Evolutionary conservation across 1,140 invertebrate species (phyloP), one percentile per base, ranked within the genome.

Genomic region (Monomorium pharaonis): DNA sequence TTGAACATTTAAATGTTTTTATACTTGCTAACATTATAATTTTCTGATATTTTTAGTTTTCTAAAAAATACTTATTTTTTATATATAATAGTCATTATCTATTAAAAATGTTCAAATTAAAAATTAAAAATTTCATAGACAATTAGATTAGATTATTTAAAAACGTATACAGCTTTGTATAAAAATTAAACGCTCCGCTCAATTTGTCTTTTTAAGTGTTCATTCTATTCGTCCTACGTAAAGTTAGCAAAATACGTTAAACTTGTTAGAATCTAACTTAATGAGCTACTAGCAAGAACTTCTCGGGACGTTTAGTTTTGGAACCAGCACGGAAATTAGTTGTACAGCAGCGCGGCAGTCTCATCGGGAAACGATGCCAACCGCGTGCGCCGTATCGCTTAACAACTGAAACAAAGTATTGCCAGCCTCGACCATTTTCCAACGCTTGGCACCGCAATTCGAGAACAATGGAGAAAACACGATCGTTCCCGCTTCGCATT

Each of bases 251-350:
- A 67, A 51, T 37, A 54, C 44, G 75, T 80, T 67, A 67, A 51
- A 67, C 44, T 67, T 80, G 77, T 69, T 54, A 80, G 49, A 80
- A 67, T 80, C 62, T 51, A 80, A 67, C 76, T 80, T 80, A 80
- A 80, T 51, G 76, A 80, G 62, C 44, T 67, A 63, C 76, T 37
- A 37, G 62, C 76, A 80, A 80, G 63, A 80, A 80, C 30, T 80
- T 80, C 33, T 9, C 16, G n/a, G 77, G 9, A 9, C 47, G 77
- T 54, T 54, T 80, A 54, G 62, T 80, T 80, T 80, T 69, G 30
- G 63, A 42, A 42, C 62, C 77, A 69, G 47, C 21, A 30, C 47
- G 49, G 63, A 80, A 69, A 80, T 80, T 80, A 69, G 62, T 80
- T 69, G 62, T 49, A 78, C 27, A 42, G 51, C 21, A 30, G 51